Conservation (phyloP, 2,888 invertebrate species). For the Hemistola chrysoprasaria region DNA sequence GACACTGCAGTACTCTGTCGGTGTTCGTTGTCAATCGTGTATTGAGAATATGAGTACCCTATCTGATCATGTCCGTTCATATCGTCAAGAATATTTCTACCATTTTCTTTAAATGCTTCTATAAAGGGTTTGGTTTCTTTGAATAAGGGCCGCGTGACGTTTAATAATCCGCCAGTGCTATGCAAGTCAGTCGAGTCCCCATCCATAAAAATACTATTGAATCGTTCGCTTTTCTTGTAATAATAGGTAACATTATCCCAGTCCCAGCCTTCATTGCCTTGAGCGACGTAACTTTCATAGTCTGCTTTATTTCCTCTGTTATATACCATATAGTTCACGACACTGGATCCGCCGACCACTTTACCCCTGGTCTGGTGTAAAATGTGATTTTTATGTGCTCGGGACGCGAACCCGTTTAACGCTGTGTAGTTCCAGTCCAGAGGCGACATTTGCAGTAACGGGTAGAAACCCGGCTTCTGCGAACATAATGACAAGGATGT, state of each 20-base stretch:
- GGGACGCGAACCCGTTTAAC: constrained; percentile 41
- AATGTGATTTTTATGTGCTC: constrained; percentile 35
- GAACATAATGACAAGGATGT: too few species aligned
- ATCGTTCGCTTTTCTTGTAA: constrained; percentile 49
- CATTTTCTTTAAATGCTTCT: constrained; percentile 45
- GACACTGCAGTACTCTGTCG: constrained; percentile 47
- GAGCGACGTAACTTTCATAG: constrained; percentile 84
- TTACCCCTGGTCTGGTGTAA: constrained; percentile 81
- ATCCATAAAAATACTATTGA: constrained; percentile 28
- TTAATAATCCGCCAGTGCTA: constrained; percentile 38
- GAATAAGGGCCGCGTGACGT: constrained; percentile 47
- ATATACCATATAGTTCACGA: constrained; percentile 85
- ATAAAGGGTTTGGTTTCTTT: constrained; percentile 53
- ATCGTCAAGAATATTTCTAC: constrained; percentile 43
- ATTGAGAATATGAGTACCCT: constrained; percentile 44
- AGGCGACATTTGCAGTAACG: too few species aligned
- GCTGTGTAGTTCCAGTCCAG: constrained; percentile 82
- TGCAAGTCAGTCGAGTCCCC: constrained; percentile 51
- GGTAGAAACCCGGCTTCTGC: too few species aligned
- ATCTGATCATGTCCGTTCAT: constrained; percentile 45
- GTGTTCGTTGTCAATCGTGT: constrained; percentile 32
- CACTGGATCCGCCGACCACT: constrained; percentile 85
- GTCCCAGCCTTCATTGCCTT: constrained; percentile 78
- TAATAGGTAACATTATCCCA: constrained; percentile 48
- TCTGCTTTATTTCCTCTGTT: constrained; percentile 84